Evolutionary conservation across 2,888 invertebrate genomes (phyloP).

Genomic region (Gandaritis pyraliata): DNA sequence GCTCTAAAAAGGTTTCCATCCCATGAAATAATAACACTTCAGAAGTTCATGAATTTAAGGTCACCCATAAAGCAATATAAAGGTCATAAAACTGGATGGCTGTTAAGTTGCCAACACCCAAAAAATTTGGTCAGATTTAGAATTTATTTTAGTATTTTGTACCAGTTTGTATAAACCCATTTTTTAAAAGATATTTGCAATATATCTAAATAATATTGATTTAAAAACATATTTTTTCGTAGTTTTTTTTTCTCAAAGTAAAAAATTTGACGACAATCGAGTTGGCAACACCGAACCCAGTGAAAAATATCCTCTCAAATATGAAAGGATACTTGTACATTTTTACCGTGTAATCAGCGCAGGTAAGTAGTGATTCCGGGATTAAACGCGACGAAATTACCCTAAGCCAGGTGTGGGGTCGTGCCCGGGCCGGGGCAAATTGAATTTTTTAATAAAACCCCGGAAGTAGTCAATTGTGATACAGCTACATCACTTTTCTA

Average conservation of each 20-base stretch:
- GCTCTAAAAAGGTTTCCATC: conserved; percentile 12
- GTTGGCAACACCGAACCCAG: conserved; percentile 8
- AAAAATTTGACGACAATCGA: neutral
- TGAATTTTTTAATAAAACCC: conserved; percentile 53
- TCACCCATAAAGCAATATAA: conserved; percentile 33
- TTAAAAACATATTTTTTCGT: neutral
- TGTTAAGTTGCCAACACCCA: conserved; percentile 21
- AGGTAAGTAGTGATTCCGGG: conserved; percentile 56
- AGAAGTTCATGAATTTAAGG: conserved; percentile 37
- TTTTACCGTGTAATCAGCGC: conserved; percentile 51
- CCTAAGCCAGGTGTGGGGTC: conserved; percentile 40
- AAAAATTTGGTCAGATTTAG: conserved; percentile 5
- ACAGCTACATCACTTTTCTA: conserved; percentile 4
- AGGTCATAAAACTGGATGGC: conserved; percentile 24
- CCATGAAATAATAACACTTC: conserved; percentile 18
- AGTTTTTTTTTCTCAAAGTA: neutral
- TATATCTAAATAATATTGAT: too few species aligned
- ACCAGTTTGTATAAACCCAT: too few species aligned
- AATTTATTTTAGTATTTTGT: neutral
- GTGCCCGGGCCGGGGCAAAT: conserved; percentile 41
- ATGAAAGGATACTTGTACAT: conserved; percentile 36
- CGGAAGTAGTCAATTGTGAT: conserved; percentile 6
- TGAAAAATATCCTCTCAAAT: conserved; percentile 36
- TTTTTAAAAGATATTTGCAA: neutral
- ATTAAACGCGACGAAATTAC: conserved; percentile 59